These are phyloP conservation scores for Itoplectis maculator DNA, from an alignment of 2,888 invertebrate genomes.

Conservation along the genomic window DNA sequence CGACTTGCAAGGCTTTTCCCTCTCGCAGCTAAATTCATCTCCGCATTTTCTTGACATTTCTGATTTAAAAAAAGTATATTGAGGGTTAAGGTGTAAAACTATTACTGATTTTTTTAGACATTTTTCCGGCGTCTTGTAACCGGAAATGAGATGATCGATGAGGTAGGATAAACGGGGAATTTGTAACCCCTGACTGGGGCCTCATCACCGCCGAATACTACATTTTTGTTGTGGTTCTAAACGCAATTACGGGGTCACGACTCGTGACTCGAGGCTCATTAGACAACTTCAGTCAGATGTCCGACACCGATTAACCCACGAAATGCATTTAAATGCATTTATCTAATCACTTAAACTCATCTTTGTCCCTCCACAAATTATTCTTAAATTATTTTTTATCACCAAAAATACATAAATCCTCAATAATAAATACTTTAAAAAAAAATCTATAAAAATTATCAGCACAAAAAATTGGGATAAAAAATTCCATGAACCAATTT, in stretches of 20 bases:
- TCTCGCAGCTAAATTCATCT: constrained; percentile 19
- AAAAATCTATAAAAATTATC: too few species aligned
- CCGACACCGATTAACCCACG: not conserved
- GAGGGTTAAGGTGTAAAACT: constrained; percentile 15
- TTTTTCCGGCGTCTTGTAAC: constrained; percentile 27
- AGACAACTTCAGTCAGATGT: not conserved
- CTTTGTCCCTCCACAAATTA: too few species aligned
- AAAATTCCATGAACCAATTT: too few species aligned
- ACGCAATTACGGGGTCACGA: constrained; percentile 30
- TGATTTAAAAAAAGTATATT: constrained; percentile 18
- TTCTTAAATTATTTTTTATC: too few species aligned
- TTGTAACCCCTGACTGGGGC: constrained; percentile 42
- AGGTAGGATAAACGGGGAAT: constrained; percentile 34
- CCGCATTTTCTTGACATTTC: constrained; percentile 58
- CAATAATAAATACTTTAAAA: too few species aligned
- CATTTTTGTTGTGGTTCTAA: constrained; percentile 20
- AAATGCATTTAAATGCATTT: not conserved
- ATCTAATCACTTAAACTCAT: too few species aligned
- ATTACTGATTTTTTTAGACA: constrained; percentile 52
- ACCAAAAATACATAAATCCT: too few species aligned
- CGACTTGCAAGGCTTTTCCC: constrained; percentile 15
- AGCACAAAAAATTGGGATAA: too few species aligned
- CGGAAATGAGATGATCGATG: constrained; percentile 29
- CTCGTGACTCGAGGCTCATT: not conserved
- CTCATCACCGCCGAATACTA: constrained; percentile 39